Evolutionary conservation across 2,888 invertebrate species (phyloP).

Genomic region (Dorcus hopei): DNA sequence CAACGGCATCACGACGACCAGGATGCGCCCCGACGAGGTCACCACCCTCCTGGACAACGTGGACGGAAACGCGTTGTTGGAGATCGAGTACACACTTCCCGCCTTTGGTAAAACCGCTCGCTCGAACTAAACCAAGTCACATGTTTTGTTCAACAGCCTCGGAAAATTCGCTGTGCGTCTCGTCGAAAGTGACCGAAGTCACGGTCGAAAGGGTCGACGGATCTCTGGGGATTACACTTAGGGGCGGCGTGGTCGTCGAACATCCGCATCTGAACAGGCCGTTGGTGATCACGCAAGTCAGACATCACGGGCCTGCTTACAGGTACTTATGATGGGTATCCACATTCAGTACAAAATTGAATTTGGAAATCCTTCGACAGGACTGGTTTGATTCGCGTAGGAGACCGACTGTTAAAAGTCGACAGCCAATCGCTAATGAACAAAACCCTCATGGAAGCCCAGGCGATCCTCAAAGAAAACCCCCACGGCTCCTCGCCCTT

Average conservation of each 20-base stretch:
- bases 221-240: constrained; percentile 84
- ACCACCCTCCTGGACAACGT: constrained; percentile 71
- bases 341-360: not conserved
- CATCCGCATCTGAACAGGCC: constrained; percentile 67
- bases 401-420: constrained; percentile 84
- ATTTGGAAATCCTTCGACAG: constrained; percentile 45
- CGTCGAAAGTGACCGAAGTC: constrained; percentile 75
- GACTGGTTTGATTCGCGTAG: constrained; percentile 84
- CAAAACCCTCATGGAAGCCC: constrained; percentile 80
- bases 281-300: constrained; percentile 83
- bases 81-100: constrained; percentile 81
- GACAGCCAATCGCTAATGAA: constrained; percentile 72
- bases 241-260: constrained; percentile 71
- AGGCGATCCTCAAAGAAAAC: constrained; percentile 66
- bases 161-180: constrained; percentile 71
- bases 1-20: constrained; percentile 74
- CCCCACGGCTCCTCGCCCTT: constrained; percentile 47
- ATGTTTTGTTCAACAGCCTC: constrained; percentile 51
- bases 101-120: constrained; percentile 64
- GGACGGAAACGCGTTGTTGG: constrained; percentile 72
- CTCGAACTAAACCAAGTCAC: not conserved
- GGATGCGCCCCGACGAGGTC: constrained; percentile 75
- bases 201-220: constrained; percentile 75
- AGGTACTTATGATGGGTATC: too few species aligned
- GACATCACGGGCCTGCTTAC: constrained; percentile 86